Evolutionary conservation across 2,888 invertebrate species (phyloP), one percentile per base, ranked within the genome.

Genomic region (Colletes collaris): DNA sequence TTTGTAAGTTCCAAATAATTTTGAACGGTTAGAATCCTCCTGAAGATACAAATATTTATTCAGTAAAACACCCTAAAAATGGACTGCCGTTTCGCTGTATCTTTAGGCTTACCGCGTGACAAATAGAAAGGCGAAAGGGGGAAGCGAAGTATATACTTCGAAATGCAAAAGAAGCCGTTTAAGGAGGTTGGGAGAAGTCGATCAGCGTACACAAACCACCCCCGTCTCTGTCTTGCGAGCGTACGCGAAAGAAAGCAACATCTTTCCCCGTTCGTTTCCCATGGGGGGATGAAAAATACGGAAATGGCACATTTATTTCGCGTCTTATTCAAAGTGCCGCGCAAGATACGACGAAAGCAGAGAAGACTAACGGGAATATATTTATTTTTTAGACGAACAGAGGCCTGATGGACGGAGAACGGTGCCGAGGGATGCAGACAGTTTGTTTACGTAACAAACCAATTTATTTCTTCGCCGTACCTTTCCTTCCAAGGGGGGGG

Each of bases 391-490:
- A 70, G 55, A 11, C 67, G 40, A 27, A 44, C n/a, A 13, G n/a
- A 16, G 52, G 59, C 35, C 37, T 63, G 79, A 81, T 63, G 60
- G 72, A 70, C 70, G 73, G 52, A 35, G 50, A 46, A 60, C 44
- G 46, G 46, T 8, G 16, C 49, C 63, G 60, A 19, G 53, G 35
- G 73, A 62, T 53, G 68, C 75, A 59, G 73, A 70, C 75, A 72
- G 80, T 83, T 84, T 83, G 81, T 83, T 84, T 84, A 70, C 69
- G 81, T 81, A 83, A 84, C 84, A 84, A 83, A 84, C 81, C 84
- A 84, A 83, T 83, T 83, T 83, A 81, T 83, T 76, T 80, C 82
- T 16, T n/a, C 53, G 65, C 35, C 27, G 62, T 64, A 40, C 63
- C 68, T 68, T 67, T 63, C 49, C 40, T 68, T 52, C 10, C 59